Percentiles rank a stretch among this genome's conserved stretches.
Evolutionary conservation across 2,113 vertebrate species (phyloP).

Genomic region (Melanerpes aurifrons): DNA sequence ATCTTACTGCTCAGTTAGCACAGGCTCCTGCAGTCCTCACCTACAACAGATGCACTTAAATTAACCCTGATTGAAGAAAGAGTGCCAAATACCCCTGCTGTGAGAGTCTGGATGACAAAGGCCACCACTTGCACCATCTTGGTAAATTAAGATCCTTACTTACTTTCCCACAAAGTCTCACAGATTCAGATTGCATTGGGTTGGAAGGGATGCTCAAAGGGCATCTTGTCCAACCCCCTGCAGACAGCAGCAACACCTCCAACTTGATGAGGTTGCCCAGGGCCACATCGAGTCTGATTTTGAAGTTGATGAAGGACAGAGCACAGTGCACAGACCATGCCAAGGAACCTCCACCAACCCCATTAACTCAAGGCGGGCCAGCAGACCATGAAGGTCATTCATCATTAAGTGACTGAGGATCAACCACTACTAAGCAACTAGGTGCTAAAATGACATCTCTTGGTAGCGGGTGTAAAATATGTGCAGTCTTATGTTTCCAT

Average conservation of each 20-base stretch:
- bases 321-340: accelerated
- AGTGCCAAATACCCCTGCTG: background rate
- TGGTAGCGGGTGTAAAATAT: background rate
- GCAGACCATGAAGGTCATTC: background rate
- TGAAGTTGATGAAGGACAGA: background rate
- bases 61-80: background rate
- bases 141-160: background rate
- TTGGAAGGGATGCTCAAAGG: too few species aligned
- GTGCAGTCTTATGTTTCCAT: background rate
- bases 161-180: background rate
- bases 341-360: background rate
- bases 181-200: too few species aligned
- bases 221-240: too few species aligned
- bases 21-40: background rate
- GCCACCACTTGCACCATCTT: background rate
- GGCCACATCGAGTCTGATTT: too few species aligned
- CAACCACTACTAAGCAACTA: background rate
- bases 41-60: background rate
- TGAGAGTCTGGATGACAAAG: background rate
- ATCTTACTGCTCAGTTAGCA: background rate
- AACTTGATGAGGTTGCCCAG: too few species aligned
- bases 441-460: background rate
- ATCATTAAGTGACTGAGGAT: background rate
- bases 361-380: background rate
- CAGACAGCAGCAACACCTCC: too few species aligned